Percentiles rank a stretch among this genome's conserved stretches.
These are phyloP conservation scores for Aphidius gifuensis DNA, from an alignment of 1,140 invertebrate species.

Conservation along the genomic window DNA sequence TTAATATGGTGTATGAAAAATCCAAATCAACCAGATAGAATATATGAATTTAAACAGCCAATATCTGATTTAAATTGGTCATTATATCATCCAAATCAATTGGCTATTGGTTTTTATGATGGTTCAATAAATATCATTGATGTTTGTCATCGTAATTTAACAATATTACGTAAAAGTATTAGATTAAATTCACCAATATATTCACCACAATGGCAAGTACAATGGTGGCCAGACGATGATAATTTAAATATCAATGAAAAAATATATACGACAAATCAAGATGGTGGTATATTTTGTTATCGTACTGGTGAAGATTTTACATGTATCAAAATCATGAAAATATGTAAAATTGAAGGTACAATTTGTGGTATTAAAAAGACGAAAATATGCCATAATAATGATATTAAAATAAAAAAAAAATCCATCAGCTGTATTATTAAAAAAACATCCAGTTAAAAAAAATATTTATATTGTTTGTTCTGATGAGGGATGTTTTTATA, in stretches of 20 bases:
- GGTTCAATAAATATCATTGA: constrained; percentile 74
- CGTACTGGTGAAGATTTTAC: constrained; percentile 52
- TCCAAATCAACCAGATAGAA: constrained; percentile 74
- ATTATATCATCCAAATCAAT: constrained; percentile 63
- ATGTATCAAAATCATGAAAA: constrained; percentile 60
- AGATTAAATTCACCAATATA: constrained; percentile 58
- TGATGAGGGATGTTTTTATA: constrained; percentile 76
- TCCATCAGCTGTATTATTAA: constrained; percentile 61
- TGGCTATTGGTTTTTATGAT: constrained; percentile 77
- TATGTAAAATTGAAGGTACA: constrained; percentile 62
- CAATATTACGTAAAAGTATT: constrained; percentile 56
- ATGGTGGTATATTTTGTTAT: constrained; percentile 43
- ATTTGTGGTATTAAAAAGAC: constrained; percentile 46
- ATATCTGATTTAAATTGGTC: constrained; percentile 76
- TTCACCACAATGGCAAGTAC: constrained; percentile 66
- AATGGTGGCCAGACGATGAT: constrained; percentile 42
- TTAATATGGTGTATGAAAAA: constrained; percentile 84
- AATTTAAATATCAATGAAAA: constrained; percentile 36
- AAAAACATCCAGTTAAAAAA: constrained; percentile 63
- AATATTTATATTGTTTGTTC: constrained; percentile 77
- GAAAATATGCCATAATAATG: constrained; percentile 49
- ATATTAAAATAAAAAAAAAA: constrained; percentile 57
- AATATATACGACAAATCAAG: constrained; percentile 43
- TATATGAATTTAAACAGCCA: constrained; percentile 65
- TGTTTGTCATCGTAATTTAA: constrained; percentile 56